These are phyloP conservation scores for Dimorphilus gyrociliatus DNA, from an alignment of 2,888 invertebrate species.

Conservation along the genomic window DNA sequence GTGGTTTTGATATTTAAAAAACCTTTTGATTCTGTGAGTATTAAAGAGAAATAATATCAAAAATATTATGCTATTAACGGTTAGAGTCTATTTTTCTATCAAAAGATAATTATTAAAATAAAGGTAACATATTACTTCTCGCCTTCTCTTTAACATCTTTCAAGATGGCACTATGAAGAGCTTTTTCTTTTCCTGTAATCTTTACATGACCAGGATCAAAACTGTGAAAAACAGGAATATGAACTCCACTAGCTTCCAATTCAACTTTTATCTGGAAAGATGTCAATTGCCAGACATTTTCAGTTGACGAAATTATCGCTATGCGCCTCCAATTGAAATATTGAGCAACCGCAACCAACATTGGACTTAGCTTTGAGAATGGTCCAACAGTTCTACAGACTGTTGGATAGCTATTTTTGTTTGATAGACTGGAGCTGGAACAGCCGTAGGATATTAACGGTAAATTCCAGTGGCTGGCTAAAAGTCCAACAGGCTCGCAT, in stretches of 20 bases:
- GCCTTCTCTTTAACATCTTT: background rate
- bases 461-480: conserved; percentile 2
- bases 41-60: too few species aligned
- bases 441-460: conserved; percentile 5
- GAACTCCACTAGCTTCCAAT: conserved; percentile 1
- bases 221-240: too few species aligned
- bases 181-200: too few species aligned
- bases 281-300: conserved; percentile 1
- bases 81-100: too few species aligned
- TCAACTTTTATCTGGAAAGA: background rate
- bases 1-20: too few species aligned
- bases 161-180: too few species aligned
- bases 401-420: conserved; percentile 3
- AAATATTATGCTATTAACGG: too few species aligned
- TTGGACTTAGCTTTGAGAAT: conserved; percentile 2
- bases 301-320: conserved; percentile 1
- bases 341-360: conserved; percentile 2
- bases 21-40: too few species aligned
- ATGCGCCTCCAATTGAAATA: conserved; percentile 2
- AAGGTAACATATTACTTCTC: conserved; percentile 1
- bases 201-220: too few species aligned
- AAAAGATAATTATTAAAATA: background rate
- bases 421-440: background rate
- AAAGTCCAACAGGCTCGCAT: conserved; percentile 2
- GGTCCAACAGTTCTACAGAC: conserved; percentile 4